These are phyloP conservation scores for Sebastes aleutianus DNA, from an alignment of 2,797 vertebrate genomes.

Conservation along the genomic window DNA sequence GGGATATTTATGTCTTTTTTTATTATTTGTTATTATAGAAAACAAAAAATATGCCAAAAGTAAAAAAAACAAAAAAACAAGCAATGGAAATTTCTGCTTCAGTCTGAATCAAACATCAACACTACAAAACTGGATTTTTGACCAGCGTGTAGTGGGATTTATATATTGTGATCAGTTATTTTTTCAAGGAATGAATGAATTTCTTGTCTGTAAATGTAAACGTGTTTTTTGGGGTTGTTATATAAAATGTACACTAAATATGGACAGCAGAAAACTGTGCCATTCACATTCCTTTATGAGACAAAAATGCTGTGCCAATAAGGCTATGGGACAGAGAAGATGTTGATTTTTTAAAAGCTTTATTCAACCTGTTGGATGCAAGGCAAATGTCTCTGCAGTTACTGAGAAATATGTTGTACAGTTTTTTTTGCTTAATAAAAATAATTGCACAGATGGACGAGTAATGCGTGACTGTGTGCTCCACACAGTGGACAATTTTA, in stretches of 20 bases:
- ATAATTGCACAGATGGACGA: background rate
- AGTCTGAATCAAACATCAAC: background rate
- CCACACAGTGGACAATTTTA: conserved; percentile 9
- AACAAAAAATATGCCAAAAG: too few relatives aligned
- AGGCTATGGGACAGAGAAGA: background rate
- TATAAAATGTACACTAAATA: background rate
- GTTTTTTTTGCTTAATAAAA: background rate
- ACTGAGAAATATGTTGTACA: background rate
- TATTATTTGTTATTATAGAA: too few relatives aligned
- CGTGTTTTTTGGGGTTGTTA: background rate
- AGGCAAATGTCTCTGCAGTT: background rate
- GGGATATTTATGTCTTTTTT: background rate
- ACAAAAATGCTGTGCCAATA: background rate
- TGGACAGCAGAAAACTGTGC: background rate
- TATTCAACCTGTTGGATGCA: background rate
- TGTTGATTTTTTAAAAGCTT: background rate
- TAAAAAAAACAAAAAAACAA: too few relatives aligned
- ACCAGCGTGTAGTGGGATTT: too few relatives aligned
- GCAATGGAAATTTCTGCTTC: background rate
- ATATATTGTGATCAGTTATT: background rate
- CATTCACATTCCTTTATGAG: background rate
- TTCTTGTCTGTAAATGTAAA: background rate
- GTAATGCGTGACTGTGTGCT: background rate
- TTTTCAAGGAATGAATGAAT: background rate
- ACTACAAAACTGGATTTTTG: background rate